Evolutionary conservation across 2,797 vertebrate species (phyloP).

Genomic region (Syngnathus acus): DNA sequence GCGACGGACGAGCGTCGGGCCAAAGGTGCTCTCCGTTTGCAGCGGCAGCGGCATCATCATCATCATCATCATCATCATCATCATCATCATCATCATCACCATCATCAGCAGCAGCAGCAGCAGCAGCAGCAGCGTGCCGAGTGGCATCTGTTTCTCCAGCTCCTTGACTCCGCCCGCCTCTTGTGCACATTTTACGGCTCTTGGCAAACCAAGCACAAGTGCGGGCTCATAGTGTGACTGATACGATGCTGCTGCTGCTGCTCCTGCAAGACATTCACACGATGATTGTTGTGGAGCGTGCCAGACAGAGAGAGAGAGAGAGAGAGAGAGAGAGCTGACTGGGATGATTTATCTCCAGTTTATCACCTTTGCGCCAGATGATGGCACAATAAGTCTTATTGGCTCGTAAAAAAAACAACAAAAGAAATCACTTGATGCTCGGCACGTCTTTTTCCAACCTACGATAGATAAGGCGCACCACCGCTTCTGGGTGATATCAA

Average conservation of each 20-base stretch:
- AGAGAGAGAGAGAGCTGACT: background rate
- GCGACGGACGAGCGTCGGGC: background rate
- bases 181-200: slow-evolving; percentile 7
- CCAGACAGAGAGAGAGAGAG: too few species aligned
- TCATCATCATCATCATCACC: too few species aligned
- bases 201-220: background rate
- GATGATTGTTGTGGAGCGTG: background rate
- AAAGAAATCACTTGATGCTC: too few species aligned
- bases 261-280: slow-evolving; percentile 6
- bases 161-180: background rate
- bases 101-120: too few species aligned
- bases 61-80: too few species aligned
- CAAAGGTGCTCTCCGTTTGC: background rate
- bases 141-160: background rate
- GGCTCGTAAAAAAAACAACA: rapidly evolving
- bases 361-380: slow-evolving; percentile 16
- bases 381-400: background rate
- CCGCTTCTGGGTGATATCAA: background rate
- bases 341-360: slow-evolving; percentile 29
- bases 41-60: too few species aligned
- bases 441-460: too few species aligned
- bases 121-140: background rate
- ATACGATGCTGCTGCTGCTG: background rate
- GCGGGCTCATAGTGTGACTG: slow-evolving; percentile 13
- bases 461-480: too few species aligned